Evolutionary conservation across 35 echinoderm and acorn worm species (phyloP).

Genomic region (Strongylocentrotus purpuratus): DNA sequence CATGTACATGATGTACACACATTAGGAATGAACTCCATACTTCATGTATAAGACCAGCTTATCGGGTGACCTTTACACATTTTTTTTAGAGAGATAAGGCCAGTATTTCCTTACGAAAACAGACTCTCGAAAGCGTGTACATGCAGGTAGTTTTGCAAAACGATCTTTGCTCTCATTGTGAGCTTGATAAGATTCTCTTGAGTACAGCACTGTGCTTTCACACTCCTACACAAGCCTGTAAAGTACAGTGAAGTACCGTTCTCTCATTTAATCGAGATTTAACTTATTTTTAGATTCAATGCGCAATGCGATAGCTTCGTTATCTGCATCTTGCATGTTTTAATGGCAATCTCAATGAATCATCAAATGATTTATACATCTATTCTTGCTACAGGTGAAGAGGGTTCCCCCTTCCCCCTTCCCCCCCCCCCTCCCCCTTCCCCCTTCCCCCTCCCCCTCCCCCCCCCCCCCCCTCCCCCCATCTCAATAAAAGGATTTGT

Average conservation of each 20-base stretch:
- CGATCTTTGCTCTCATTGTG: conserved; percentile 8
- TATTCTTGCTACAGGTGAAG: not conserved
- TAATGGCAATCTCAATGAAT: not conserved
- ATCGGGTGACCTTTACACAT: not conserved
- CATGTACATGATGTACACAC: not conserved
- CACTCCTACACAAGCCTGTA: not conserved
- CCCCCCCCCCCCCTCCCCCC: too few relatives aligned
- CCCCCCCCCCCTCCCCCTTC: too few relatives aligned
- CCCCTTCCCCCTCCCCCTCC: too few relatives aligned
- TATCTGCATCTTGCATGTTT: not conserved
- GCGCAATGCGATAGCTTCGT: not conserved
- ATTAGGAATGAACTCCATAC: not conserved
- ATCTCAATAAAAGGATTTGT: too few relatives aligned
- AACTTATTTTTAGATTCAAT: not conserved
- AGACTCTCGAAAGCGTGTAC: not conserved
- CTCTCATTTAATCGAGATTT: not conserved
- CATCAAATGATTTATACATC: not conserved
- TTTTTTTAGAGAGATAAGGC: not conserved
- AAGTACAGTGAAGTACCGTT: not conserved
- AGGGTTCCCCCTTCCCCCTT: too few relatives aligned
- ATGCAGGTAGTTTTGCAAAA: conserved; percentile 8
- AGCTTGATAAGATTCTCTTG: not conserved
- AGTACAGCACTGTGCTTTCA: not conserved
- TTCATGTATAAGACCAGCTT: not conserved
- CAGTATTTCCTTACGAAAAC: conserved; percentile 10